Evolutionary conservation across 1,140 invertebrate species (phyloP), one percentile per base, ranked within the genome.

Genomic region (Hypothenemus hampei): DNA sequence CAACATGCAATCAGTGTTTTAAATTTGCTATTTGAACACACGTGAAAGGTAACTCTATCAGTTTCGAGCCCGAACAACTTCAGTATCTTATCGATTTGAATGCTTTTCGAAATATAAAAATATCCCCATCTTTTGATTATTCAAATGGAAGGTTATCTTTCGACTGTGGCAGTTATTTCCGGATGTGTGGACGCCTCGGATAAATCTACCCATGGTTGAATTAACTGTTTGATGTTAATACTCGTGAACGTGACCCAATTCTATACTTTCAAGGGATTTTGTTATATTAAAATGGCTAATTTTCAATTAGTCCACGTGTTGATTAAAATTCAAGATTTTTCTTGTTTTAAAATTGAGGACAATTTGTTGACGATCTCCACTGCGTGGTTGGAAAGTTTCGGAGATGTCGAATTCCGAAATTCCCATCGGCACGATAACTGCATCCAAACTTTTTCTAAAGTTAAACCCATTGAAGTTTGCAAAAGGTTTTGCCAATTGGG

Each of bases 401-500:
- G 18, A 4, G 60, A 52, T 47, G 53, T 57, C 16, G 45, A 24
- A 43, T 63, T 52, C 20, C 50, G 35, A 62, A 79, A 78, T 60
- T 79, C 77, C 62, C 75, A 77, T 43, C 77, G 66, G 22, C 70
- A 63, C 22, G 70, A 70, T 39, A 79, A 65, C 60, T 80, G 78
- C 40, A 70, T 57, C 74, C 76, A 79, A 36, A 75, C 71, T 33
- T 75, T 69, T 54, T 79, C 76, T 6, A 69, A 60, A 62, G 71
- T 78, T 39, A 82, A 59, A 7, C 77, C 77, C 60, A 81, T 66
- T 3, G 78, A 77, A 47, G 72, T 77, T 50, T 76, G 72, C 15
- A 81, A 62, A 56, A 80, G 70, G 46, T 69, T 64, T 1, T 70
- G 64, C 70, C 79, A 82, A 65, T 81, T 75, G 21, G 78, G 77